Evolutionary conservation across 2,888 invertebrate species (phyloP).

Genomic region (Thysanoteuthis rhombus): DNA sequence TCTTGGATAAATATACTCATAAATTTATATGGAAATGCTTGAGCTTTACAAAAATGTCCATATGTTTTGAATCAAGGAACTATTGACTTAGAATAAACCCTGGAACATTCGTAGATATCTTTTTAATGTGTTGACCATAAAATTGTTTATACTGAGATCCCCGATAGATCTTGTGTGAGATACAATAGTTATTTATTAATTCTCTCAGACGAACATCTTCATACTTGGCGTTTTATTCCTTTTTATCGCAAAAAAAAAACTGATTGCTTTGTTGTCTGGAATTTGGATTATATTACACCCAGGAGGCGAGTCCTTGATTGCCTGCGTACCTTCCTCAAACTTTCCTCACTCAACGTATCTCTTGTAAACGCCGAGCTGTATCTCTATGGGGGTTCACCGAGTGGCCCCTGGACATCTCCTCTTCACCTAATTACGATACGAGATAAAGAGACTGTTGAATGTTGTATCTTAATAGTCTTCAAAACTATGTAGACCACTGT

Average conservation of each 20-base stretch:
- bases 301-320: background rate
- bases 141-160: background rate
- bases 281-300: background rate
- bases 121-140: background rate
- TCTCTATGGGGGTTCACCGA: background rate
- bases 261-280: background rate
- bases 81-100: no score
- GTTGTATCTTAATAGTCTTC: background rate
- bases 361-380: background rate
- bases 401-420: slow-evolving; percentile 12
- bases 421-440: background rate
- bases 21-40: no score
- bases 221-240: background rate
- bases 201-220: background rate
- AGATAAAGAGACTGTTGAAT: background rate
- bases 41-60: no score
- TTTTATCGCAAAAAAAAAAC: background rate
- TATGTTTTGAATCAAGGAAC: no score
- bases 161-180: background rate
- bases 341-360: background rate
- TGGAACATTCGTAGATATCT: background rate
- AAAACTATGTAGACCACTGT: background rate
- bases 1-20: no score
- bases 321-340: background rate
- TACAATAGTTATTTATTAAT: background rate